A percentile compares a stretch with the other conserved stretches of the same genome.
Evolutionary conservation across 2,113 vertebrate genomes (phyloP).

Genomic region (Antechinus flavipes): DNA sequence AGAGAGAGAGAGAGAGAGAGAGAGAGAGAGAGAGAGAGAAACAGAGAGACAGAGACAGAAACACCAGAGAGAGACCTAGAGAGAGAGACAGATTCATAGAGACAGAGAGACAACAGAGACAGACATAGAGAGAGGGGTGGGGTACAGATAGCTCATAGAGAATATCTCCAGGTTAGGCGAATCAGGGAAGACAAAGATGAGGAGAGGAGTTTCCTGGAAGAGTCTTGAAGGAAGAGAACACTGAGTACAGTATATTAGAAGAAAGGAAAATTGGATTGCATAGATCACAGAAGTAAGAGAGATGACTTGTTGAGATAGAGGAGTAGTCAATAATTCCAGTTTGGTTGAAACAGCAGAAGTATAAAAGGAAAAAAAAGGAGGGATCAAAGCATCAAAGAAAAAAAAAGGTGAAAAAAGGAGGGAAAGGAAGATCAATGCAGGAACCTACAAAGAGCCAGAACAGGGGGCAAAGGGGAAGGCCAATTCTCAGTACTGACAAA

Average conservation of each 20-base stretch:
- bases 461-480: neutral
- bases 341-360: neutral
- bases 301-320: neutral
- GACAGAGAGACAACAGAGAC: too few relatives aligned
- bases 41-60: too few relatives aligned
- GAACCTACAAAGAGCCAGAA: neutral
- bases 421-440: neutral
- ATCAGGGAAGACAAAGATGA: neutral
- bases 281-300: neutral
- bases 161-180: neutral
- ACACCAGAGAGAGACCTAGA: too few relatives aligned
- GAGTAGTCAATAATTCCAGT: neutral
- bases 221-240: neutral
- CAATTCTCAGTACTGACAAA: neutral
- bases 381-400: too few relatives aligned
- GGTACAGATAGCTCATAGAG: neutral
- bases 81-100: too few relatives aligned
- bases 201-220: neutral
- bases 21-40: too few relatives aligned
- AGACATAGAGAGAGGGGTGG: too few relatives aligned
- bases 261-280: neutral
- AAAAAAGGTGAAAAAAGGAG: too few relatives aligned
- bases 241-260: neutral
- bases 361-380: neutral
- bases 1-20: too few relatives aligned